A percentile compares a stretch with the other conserved stretches of the same genome.
phyloP scores from a whole-genome alignment of 2,888 invertebrate genomes.

The Apodemia hepburni region DNA sequence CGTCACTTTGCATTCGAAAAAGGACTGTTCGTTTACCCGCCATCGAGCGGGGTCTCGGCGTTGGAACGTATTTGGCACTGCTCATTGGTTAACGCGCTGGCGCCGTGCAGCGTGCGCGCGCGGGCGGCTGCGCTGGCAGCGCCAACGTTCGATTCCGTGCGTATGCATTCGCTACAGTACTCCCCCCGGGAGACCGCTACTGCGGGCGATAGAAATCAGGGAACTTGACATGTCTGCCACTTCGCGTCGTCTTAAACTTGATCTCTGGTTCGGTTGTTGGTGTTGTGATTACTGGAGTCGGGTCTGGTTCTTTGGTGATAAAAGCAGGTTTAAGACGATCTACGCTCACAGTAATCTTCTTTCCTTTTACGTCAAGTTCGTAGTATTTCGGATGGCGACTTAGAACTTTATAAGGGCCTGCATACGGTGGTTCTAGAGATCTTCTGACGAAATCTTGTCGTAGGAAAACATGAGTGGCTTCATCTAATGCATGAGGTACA shows the following conservation, averaged over 20 bases:
- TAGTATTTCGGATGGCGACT: conserved; percentile 14
- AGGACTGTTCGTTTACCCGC: no score
- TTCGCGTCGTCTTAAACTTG: conserved; percentile 6
- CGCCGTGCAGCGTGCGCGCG: no score
- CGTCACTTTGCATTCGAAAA: no score
- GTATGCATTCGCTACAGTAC: conserved; percentile 11
- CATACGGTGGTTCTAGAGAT: conserved; percentile 24
- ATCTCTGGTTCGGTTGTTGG: background rate
- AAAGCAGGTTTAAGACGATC: conserved; percentile 25
- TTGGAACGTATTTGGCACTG: no score
- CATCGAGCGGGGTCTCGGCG: no score
- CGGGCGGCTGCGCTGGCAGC: no score
- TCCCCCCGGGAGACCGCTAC: conserved; percentile 25
- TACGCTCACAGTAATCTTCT: conserved; percentile 14
- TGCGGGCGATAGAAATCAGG: conserved; percentile 24
- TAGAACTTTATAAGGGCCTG: conserved; percentile 25
- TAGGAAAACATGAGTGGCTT: conserved; percentile 19
- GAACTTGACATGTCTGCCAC: conserved; percentile 18
- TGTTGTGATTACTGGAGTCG: background rate
- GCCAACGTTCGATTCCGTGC: no score
- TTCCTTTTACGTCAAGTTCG: conserved; percentile 21
- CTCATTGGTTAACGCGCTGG: no score
- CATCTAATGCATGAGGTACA: conserved; percentile 16
- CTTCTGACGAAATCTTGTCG: conserved; percentile 19
- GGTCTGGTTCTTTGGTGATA: conserved; percentile 4